Conservation (phyloP, 92 coral and sea anemone species). For the Chrysogorgia sp. region DNA sequence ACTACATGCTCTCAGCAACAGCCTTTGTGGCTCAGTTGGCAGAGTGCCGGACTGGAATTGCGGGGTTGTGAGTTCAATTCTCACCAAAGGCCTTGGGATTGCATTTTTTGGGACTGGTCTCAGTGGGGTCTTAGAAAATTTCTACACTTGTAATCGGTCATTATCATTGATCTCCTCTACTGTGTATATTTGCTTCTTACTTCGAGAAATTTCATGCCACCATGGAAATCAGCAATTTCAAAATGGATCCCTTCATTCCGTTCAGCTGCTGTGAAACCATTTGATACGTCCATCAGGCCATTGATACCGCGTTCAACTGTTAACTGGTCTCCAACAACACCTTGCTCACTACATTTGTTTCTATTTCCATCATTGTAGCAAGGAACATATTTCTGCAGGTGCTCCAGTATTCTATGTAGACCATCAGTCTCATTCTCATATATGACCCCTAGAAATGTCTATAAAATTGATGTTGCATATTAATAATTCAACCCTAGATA, state of each 20-base stretch:
- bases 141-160: background rate
- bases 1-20: no score
- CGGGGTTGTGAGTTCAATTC: no score
- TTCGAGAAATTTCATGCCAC: slow-evolving; percentile 67
- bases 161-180: no score
- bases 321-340: slow-evolving; percentile 67
- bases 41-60: no score
- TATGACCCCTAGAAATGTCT: slow-evolving; percentile 14
- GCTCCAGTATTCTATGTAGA: background rate
- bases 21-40: no score
- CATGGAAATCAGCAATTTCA: slow-evolving; percentile 71
- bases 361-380: slow-evolving; percentile 53
- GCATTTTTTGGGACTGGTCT: no score
- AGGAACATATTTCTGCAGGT: slow-evolving; percentile 23
- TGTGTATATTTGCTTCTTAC: no score
- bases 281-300: slow-evolving; percentile 64
- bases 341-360: slow-evolving; percentile 51
- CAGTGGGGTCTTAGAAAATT: no score
- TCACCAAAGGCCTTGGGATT: no score
- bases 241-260: slow-evolving; percentile 68
- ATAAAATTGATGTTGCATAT: no score
- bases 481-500: no score
- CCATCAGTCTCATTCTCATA: slow-evolving; percentile 37
- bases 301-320: slow-evolving; percentile 70
- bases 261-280: slow-evolving; percentile 73